Evolutionary conservation across 2,797 vertebrate genomes (phyloP).

Genomic region (Paguma larvata): DNA sequence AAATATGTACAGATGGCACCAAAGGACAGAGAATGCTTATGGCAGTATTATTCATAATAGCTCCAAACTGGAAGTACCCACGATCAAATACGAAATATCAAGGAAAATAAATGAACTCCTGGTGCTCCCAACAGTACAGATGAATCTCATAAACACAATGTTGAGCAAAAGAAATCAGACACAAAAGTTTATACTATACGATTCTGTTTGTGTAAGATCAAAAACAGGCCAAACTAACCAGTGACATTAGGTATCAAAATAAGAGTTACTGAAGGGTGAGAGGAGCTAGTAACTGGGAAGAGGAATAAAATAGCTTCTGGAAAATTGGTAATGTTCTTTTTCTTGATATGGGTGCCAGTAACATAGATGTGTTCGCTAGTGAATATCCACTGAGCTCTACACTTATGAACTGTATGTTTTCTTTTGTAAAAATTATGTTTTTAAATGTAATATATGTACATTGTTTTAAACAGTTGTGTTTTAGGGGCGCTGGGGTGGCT

Average conservation of each 20-base stretch:
- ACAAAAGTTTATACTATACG: not conserved
- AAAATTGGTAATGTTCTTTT: not conserved
- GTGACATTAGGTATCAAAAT: not conserved
- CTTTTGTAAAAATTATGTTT: not conserved
- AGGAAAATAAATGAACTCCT: not conserved
- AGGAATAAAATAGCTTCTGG: not conserved
- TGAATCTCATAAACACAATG: not conserved
- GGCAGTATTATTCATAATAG: not conserved
- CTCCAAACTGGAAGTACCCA: not conserved
- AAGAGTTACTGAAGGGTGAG: not conserved
- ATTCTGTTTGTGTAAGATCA: not conserved
- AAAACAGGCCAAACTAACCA: not conserved
- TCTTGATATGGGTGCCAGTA: not conserved
- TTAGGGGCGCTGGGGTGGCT: not conserved
- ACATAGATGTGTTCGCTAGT: not conserved
- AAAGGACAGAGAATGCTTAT: not conserved
- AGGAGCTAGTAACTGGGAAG: not conserved
- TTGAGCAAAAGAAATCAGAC: not conserved
- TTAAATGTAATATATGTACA: not conserved
- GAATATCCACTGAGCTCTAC: not conserved
- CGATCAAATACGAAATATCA: conserved; percentile 12
- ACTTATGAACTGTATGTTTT: not conserved
- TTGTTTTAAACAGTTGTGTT: not conserved
- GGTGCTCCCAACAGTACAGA: not conserved
- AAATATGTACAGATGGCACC: not conserved